Conservation (phyloP, 2,888 invertebrate genomes). For the Osmoderma eremita region DNA sequence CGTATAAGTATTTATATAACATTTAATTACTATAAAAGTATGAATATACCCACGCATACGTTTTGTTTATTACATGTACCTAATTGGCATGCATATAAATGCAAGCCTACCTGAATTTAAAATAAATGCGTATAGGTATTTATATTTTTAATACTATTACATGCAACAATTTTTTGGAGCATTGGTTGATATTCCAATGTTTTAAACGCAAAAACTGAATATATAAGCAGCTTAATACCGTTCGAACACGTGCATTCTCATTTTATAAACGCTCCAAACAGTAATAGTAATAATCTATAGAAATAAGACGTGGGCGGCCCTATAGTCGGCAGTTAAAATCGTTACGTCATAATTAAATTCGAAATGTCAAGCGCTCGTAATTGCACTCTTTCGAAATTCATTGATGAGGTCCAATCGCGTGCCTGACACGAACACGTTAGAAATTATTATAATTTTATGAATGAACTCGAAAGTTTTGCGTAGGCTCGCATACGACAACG, state of each 20-base stretch:
- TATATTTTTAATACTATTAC: too few relatives aligned
- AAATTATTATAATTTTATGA: slow-evolving; percentile 59
- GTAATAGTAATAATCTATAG: slow-evolving; percentile 28
- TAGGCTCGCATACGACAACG: slow-evolving; percentile 26
- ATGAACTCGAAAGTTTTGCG: slow-evolving; percentile 51
- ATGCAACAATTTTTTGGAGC: too few relatives aligned
- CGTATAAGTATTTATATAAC: too few relatives aligned
- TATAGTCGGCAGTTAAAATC: slow-evolving; percentile 27
- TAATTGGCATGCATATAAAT: too few relatives aligned
- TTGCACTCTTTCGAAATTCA: slow-evolving; percentile 54
- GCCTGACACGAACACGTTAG: slow-evolving; percentile 53
- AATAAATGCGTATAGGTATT: too few relatives aligned
- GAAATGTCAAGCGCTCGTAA: slow-evolving; percentile 53
- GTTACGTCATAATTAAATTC: slow-evolving; percentile 54
- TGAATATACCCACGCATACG: too few relatives aligned
- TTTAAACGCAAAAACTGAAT: too few relatives aligned
- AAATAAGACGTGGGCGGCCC: slow-evolving; percentile 19
- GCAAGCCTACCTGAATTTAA: too few relatives aligned
- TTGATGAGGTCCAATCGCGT: slow-evolving; percentile 59
- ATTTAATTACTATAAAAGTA: too few relatives aligned
- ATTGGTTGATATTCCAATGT: too few relatives aligned
- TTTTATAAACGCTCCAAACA: slow-evolving; percentile 20
- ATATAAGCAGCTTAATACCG: too few relatives aligned
- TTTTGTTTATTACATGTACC: too few relatives aligned
- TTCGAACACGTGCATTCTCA: slow-evolving; percentile 13